phyloP scores from a whole-genome alignment of 2,113 vertebrate species.

The Donacobius atricapilla region DNA sequence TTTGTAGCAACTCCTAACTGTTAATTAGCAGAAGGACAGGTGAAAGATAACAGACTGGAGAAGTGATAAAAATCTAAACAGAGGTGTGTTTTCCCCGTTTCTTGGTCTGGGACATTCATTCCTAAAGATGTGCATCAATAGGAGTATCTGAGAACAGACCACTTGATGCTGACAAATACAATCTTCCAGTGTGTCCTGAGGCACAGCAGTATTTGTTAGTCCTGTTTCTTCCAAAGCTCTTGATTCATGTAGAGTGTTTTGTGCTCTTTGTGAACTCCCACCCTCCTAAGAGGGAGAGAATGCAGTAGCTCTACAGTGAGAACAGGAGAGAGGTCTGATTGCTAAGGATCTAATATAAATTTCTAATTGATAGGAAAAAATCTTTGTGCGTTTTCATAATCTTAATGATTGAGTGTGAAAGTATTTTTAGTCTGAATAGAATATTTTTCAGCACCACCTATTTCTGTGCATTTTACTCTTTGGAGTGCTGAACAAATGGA shows the following conservation, averaged over 20 bases:
- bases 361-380: not conserved
- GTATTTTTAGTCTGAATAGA: not conserved
- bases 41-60: not conserved
- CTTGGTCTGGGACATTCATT: not conserved
- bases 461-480: not conserved
- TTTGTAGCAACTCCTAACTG: not conserved
- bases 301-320: not conserved
- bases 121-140: not conserved
- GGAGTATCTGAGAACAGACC: not conserved
- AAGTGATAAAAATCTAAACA: not conserved
- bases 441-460: not conserved
- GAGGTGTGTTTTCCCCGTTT: not conserved
- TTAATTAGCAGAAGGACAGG: not conserved
- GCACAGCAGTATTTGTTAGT: no score
- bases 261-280: not conserved
- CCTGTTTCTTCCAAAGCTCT: not conserved
- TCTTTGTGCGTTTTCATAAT: accelerated
- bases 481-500: not conserved
- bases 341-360: not conserved
- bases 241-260: accelerated
- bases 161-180: not conserved
- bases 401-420: not conserved
- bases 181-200: not conserved
- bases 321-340: not conserved
- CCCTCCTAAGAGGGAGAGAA: not conserved